Conservation (phyloP, 2,797 vertebrate species). For the Myripristis murdjan region DNA sequence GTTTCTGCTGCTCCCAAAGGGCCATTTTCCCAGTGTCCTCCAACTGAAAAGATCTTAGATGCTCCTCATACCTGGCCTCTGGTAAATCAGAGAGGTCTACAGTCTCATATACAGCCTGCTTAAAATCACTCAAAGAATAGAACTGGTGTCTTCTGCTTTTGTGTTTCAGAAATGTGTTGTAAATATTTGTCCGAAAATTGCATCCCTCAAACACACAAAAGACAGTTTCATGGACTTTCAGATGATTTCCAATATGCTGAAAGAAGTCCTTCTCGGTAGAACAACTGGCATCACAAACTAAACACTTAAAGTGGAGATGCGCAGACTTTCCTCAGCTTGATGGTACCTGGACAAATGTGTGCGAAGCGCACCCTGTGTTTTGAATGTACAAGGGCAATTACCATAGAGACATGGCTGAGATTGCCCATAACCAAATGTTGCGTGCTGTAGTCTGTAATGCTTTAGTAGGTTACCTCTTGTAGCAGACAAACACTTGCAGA, state of each 20-base stretch:
- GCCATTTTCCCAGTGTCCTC: slow-evolving; percentile 34
- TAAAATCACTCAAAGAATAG: slow-evolving; percentile 52
- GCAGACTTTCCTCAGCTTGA: slow-evolving; percentile 36
- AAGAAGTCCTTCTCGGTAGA: slow-evolving; percentile 60
- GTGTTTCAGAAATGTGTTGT: slow-evolving; percentile 62
- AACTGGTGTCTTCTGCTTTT: slow-evolving; percentile 59
- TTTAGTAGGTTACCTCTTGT: slow-evolving; percentile 49
- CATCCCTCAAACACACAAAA: slow-evolving; percentile 61
- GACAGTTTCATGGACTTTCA: slow-evolving; percentile 56
- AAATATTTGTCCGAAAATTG: slow-evolving; percentile 58
- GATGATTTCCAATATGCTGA: slow-evolving; percentile 59
- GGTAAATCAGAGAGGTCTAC: slow-evolving; percentile 30
- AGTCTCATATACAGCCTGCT: slow-evolving; percentile 32
- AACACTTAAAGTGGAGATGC: slow-evolving; percentile 42
- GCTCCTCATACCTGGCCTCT: slow-evolving; percentile 47
- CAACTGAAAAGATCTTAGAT: slow-evolving; percentile 48
- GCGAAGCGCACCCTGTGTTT: slow-evolving; percentile 47
- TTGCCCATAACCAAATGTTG: slow-evolving; percentile 36
- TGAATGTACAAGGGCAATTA: slow-evolving; percentile 57
- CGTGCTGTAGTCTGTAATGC: slow-evolving; percentile 52
- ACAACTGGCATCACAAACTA: slow-evolving; percentile 35
- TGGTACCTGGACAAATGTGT: slow-evolving; percentile 60
- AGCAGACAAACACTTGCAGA: slow-evolving; percentile 39
- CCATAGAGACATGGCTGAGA: slow-evolving; percentile 33
- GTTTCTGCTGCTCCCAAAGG: slow-evolving; percentile 40